Percentiles rank a stretch among this genome's conserved stretches.
Evolutionary conservation across 2,888 invertebrate genomes (phyloP).

Genomic region (Argyresthia goedartella): DNA sequence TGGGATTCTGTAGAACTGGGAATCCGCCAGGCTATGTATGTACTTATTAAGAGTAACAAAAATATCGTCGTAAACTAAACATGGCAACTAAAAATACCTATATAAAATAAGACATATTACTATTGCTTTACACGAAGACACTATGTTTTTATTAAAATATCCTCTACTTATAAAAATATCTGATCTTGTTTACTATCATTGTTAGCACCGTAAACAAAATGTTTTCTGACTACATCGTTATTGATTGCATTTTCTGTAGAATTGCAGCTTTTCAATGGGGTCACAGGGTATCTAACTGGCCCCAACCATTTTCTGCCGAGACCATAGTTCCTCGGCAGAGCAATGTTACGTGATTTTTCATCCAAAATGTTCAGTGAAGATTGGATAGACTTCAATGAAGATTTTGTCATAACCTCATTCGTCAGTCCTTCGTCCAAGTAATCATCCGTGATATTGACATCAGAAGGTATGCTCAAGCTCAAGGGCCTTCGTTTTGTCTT

Average conservation of each 20-base stretch:
- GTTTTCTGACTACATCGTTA: constrained; percentile 47
- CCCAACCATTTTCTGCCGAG: constrained; percentile 73
- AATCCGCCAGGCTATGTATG: too few relatives aligned
- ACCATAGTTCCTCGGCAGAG: constrained; percentile 71
- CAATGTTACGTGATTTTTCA: constrained; percentile 46
- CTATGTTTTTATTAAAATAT: neutral
- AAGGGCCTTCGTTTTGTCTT: constrained; percentile 45
- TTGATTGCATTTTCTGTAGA: constrained; percentile 38
- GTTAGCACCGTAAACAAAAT: constrained; percentile 61
- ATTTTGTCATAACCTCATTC: constrained; percentile 34
- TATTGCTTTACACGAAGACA: too few relatives aligned
- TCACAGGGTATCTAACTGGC: constrained; percentile 75
- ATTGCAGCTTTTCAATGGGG: constrained; percentile 68
- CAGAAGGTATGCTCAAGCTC: constrained; percentile 55
- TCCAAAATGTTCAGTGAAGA: constrained; percentile 50
- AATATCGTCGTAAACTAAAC: too few relatives aligned
- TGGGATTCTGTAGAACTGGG: too few relatives aligned
- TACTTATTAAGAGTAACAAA: too few relatives aligned
- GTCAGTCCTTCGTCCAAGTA: constrained; percentile 31
- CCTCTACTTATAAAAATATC: constrained; percentile 66
- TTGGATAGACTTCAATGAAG: constrained; percentile 53
- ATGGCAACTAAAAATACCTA: neutral
- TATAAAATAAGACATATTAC: neutral
- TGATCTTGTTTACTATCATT: constrained; percentile 73
- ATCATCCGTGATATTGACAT: constrained; percentile 45